Percentiles rank a stretch among this genome's conserved stretches.
These are phyloP conservation scores for Pandion haliaetus DNA, from an alignment of 2,113 vertebrate genomes.

Conservation along the genomic window DNA sequence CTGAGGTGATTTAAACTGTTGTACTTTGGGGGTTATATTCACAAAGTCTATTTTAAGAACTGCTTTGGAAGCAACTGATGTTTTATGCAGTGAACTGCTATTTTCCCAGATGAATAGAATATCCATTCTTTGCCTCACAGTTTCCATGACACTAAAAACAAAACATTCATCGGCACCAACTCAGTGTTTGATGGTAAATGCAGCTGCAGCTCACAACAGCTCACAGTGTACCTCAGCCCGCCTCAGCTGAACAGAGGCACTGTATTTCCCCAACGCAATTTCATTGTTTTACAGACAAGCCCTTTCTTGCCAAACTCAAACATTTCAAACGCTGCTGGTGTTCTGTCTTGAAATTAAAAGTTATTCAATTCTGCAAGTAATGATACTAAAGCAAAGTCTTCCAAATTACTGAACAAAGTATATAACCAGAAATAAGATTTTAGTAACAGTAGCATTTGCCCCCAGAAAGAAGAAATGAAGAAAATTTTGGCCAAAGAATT, in stretches of 20 bases:
- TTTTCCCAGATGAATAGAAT: conserved; percentile 80
- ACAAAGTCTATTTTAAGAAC: conserved; percentile 75
- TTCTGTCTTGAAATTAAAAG: conserved; percentile 19
- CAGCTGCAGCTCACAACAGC: conserved; percentile 75
- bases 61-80: conserved; percentile 71
- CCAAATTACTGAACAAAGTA: background rate
- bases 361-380: conserved; percentile 24
- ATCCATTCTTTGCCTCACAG: conserved; percentile 78
- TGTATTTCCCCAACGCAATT: conserved; percentile 66
- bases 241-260: conserved; percentile 57
- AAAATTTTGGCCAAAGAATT: background rate
- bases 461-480: background rate
- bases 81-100: conserved; percentile 75
- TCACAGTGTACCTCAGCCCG: conserved; percentile 56
- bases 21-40: conserved; percentile 63
- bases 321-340: conserved; percentile 26
- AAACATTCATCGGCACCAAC: conserved; percentile 77
- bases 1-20: conserved; percentile 44
- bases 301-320: conserved; percentile 36
- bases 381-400: background rate
- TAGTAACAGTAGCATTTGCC: background rate
- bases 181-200: conserved; percentile 77
- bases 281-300: conserved; percentile 63
- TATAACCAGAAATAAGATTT: background rate
- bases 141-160: conserved; percentile 84